Evolutionary conservation across 2,797 vertebrate species (phyloP).

Genomic region (Smutsia temminckii): DNA sequence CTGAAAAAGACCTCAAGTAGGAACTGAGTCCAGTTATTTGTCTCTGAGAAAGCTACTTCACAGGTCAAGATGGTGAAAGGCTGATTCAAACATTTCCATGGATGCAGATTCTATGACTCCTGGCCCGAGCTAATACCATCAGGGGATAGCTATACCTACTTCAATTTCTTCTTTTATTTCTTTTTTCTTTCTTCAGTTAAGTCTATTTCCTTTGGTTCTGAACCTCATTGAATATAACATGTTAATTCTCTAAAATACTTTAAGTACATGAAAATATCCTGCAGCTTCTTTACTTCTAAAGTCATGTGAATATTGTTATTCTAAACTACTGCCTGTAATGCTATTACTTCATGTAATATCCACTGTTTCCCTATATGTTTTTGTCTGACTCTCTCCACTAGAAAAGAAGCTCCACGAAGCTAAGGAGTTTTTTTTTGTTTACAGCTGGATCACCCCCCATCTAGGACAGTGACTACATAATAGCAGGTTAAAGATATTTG

Average conservation of each 20-base stretch:
- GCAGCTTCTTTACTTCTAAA: constrained; percentile 13
- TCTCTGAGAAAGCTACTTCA: not conserved
- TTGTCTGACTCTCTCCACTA: not conserved
- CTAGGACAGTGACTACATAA: not conserved
- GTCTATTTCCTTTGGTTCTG: not conserved
- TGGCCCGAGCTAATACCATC: not conserved
- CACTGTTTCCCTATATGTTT: not conserved
- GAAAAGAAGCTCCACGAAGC: not conserved
- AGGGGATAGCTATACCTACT: not conserved
- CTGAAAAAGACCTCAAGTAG: constrained; percentile 10
- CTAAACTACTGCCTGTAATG: not conserved
- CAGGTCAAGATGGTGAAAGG: not conserved
- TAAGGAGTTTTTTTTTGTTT: not conserved
- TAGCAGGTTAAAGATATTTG: not conserved
- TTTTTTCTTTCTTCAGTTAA: not conserved
- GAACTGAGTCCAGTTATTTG: not conserved
- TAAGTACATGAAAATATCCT: not conserved
- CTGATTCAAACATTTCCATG: not conserved
- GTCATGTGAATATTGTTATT: not conserved
- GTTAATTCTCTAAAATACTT: not conserved
- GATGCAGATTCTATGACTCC: not conserved
- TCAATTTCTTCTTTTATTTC: not conserved
- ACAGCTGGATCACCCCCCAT: not conserved
- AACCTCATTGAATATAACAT: not conserved
- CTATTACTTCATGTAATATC: not conserved